Conservation (phyloP, 2,113 vertebrate genomes). For the Eidolon helvum region DNA sequence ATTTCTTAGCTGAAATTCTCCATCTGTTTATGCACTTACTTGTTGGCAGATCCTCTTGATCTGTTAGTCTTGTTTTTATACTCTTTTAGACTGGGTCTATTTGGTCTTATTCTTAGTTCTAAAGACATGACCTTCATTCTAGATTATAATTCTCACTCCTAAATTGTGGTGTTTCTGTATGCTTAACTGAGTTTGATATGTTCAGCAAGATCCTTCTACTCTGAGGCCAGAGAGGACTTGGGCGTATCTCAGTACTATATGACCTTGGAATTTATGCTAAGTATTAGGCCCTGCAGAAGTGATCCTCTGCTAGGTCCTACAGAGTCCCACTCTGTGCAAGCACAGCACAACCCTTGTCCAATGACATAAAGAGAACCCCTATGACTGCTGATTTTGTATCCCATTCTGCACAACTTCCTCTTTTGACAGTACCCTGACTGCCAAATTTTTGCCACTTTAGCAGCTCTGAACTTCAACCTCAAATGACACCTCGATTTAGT, state of each 20-base stretch:
- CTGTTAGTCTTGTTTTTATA: neutral
- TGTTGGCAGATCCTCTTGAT: neutral
- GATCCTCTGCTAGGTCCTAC: neutral
- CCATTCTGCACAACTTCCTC: neutral
- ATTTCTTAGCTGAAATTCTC: neutral
- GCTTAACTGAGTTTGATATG: neutral
- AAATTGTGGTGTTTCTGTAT: neutral
- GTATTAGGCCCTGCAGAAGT: neutral
- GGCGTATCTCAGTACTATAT: neutral
- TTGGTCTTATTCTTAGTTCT: neutral
- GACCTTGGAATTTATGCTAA: neutral
- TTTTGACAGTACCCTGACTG: neutral
- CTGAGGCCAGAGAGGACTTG: neutral
- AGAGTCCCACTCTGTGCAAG: neutral
- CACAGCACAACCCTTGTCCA: neutral
- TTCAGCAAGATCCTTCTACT: neutral
- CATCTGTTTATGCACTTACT: neutral
- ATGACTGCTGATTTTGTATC: neutral
- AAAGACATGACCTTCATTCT: neutral
- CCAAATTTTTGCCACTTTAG: neutral
- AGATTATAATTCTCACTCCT: neutral
- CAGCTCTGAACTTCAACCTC: neutral
- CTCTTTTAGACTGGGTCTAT: neutral
- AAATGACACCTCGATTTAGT: neutral
- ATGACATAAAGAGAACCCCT: neutral